Conservation (phyloP, 2,888 invertebrate species). For the Parnassius apollo region DNA sequence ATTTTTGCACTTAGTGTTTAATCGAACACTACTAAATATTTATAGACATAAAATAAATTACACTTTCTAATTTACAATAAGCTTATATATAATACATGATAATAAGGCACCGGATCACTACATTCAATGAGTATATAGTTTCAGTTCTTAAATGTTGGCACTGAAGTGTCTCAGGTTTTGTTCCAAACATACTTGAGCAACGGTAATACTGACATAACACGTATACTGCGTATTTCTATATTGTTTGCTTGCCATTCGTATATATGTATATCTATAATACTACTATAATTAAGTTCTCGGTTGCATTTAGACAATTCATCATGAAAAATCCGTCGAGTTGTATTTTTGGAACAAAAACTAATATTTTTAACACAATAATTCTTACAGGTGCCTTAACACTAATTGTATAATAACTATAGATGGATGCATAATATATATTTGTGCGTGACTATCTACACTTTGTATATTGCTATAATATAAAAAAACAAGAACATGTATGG, state of each 20-base stretch:
- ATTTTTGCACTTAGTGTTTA: constrained; percentile 53
- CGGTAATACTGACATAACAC: neutral
- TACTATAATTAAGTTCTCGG: too few relatives aligned
- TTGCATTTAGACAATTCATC: too few relatives aligned
- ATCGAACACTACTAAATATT: constrained; percentile 38
- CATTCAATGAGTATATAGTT: constrained; percentile 52
- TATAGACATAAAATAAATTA: constrained; percentile 62
- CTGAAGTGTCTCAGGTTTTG: constrained; percentile 18
- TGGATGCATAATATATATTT: constrained; percentile 26
- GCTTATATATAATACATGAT: constrained; percentile 56
- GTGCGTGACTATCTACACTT: constrained; percentile 26
- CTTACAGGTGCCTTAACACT: constrained; percentile 5
- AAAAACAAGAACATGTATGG: too few relatives aligned
- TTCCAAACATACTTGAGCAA: neutral
- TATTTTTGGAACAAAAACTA: neutral
- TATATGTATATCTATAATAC: too few relatives aligned
- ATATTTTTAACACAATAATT: constrained; percentile 2
- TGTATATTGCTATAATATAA: neutral
- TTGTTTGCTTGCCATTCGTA: neutral
- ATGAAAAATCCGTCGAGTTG: too few relatives aligned
- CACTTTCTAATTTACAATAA: constrained; percentile 57
- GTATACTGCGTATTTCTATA: neutral
- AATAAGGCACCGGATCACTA: constrained; percentile 61
- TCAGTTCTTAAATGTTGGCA: constrained; percentile 47
- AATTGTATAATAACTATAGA: constrained; percentile 15